These are phyloP conservation scores for Koerneria pararmatus DNA, from an alignment of 2,888 invertebrate genomes.

Conservation along the genomic window DNA sequence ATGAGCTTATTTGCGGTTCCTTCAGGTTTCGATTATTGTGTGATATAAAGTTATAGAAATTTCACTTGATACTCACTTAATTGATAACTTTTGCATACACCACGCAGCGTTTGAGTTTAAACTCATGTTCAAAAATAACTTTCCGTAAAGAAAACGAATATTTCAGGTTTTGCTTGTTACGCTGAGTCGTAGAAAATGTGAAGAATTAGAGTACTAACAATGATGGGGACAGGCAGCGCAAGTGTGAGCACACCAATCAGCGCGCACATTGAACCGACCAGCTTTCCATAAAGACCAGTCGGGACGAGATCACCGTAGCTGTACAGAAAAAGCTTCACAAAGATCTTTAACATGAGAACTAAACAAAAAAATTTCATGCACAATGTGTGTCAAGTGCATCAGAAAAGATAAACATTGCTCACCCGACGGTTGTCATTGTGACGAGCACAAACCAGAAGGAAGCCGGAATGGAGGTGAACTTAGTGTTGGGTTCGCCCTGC, in stretches of 20 bases:
- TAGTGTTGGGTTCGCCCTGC: slow-evolving; percentile 58
- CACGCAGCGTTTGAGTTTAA: too few relatives aligned
- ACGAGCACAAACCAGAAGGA: slow-evolving; percentile 59
- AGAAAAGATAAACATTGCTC: slow-evolving; percentile 20
- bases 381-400: not conserved
- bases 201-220: slow-evolving; percentile 59
- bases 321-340: slow-evolving; percentile 13
- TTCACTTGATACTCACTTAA: too few relatives aligned
- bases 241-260: slow-evolving; percentile 63
- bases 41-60: too few relatives aligned
- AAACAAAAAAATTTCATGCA: not conserved
- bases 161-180: too few relatives aligned
- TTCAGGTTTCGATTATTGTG: too few relatives aligned
- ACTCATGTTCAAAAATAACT: too few relatives aligned
- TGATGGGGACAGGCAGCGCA: slow-evolving; percentile 64
- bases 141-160: too few relatives aligned
- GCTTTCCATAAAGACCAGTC: slow-evolving; percentile 60
- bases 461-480: slow-evolving; percentile 59
- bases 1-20: too few relatives aligned
- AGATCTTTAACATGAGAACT: not conserved
- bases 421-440: slow-evolving; percentile 60
- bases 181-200: too few relatives aligned
- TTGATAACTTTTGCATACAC: too few relatives aligned
- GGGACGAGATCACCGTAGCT: slow-evolving; percentile 62
- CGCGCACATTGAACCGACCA: slow-evolving; percentile 62